phyloP scores from a whole-genome alignment of 2,888 invertebrate species.

The Campoplex capitator region DNA sequence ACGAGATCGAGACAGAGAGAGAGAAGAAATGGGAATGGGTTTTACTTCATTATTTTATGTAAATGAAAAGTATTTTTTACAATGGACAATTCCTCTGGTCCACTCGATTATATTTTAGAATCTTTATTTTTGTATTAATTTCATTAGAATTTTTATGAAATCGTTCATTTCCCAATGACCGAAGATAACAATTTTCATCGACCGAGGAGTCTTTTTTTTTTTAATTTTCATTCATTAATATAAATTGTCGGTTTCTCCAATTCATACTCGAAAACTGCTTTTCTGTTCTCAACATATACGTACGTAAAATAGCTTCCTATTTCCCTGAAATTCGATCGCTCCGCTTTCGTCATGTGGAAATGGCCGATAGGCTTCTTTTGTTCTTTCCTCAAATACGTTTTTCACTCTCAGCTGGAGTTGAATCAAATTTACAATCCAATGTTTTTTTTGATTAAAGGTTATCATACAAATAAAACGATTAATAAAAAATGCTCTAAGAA shows the following conservation, averaged over 20 bases:
- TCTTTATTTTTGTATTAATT: background rate
- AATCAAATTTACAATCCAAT: background rate
- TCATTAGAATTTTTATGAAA: background rate
- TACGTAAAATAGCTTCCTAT: too few relatives aligned
- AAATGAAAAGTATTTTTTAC: background rate
- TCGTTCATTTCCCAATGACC: background rate
- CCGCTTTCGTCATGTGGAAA: too few relatives aligned
- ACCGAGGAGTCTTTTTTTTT: too few relatives aligned
- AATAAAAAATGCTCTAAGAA: background rate
- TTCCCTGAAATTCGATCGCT: too few relatives aligned
- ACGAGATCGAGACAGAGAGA: slow-evolving; percentile 12
- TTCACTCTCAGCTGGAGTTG: background rate
- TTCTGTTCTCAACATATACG: too few relatives aligned
- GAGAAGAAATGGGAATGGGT: background rate
- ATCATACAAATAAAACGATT: background rate
- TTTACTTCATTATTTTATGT: background rate
- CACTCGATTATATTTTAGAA: background rate
- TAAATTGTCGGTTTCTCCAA: too few relatives aligned
- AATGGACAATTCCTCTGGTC: background rate
- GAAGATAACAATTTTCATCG: background rate
- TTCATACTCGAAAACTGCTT: too few relatives aligned
- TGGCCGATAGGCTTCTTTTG: background rate
- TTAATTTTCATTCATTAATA: too few relatives aligned
- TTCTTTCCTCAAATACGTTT: background rate
- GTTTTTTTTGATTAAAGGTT: background rate